Conservation (phyloP, 2,797 vertebrate species). For the Bradypodion pumilum region DNA sequence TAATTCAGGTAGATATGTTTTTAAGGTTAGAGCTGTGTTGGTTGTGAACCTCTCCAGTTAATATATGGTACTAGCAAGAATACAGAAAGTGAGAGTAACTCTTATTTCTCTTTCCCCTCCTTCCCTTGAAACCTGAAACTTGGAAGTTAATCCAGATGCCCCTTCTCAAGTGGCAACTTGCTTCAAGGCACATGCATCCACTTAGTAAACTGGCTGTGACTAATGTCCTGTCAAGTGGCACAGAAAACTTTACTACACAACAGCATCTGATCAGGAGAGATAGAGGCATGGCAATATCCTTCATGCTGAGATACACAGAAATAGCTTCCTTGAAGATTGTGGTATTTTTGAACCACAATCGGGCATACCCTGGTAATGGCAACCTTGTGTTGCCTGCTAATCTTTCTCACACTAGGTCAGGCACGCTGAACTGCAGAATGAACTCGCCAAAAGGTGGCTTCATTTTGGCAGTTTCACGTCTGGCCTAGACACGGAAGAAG, state of each 20-base stretch:
- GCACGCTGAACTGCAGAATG: too few species aligned
- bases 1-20: not conserved
- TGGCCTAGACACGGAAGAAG: too few species aligned
- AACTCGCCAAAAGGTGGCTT: too few species aligned
- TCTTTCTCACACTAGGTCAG: too few species aligned
- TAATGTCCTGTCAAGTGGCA: not conserved
- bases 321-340: too few species aligned
- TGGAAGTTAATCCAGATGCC: not conserved
- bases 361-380: too few species aligned
- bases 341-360: too few species aligned
- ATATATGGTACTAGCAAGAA: not conserved
- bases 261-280: not conserved
- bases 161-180: slow-evolving; percentile 1
- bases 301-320: too few species aligned
- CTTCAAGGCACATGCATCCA: not conserved
- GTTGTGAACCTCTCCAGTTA: not conserved
- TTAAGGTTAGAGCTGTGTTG: not conserved
- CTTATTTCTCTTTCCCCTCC: not conserved
- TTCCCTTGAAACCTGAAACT: not conserved
- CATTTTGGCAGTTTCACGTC: too few species aligned
- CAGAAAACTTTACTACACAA: not conserved
- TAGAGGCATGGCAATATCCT: not conserved
- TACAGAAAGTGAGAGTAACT: not conserved
- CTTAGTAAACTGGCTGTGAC: not conserved
- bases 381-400: too few species aligned